Percentiles rank a stretch among this genome's conserved stretches.
Conservation (phyloP, 2,113 vertebrate genomes). For the Hiodon tergisus region DNA sequence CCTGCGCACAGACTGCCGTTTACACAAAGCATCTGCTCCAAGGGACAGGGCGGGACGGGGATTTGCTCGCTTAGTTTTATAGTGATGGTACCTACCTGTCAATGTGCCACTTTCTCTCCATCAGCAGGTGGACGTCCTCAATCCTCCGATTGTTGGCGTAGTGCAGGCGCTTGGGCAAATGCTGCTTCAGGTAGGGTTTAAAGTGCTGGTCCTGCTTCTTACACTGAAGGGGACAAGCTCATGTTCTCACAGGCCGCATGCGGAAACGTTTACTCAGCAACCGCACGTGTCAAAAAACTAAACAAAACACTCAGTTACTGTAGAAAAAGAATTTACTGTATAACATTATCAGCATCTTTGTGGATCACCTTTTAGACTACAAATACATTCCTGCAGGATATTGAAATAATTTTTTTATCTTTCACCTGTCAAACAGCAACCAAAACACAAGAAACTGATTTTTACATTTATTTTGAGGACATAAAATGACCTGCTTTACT, state of each 20-base stretch:
- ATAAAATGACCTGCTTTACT: too few species aligned
- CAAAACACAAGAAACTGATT: not conserved
- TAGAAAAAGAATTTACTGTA: not conserved
- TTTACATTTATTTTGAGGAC: too few species aligned
- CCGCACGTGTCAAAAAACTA: not conserved
- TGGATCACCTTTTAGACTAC: not conserved
- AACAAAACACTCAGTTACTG: not conserved
- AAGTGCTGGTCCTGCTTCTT: slow-evolving; percentile 92
- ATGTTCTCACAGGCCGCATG: slow-evolving; percentile 5
- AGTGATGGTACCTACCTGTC: slow-evolving; percentile 66
- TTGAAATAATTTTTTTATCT: not conserved
- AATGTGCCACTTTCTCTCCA: slow-evolving; percentile 91
- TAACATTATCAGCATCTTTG: not conserved
- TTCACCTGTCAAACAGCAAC: too few species aligned
- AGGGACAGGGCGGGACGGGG: not conserved
- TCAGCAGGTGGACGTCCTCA: slow-evolving; percentile 89
- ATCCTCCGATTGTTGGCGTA: slow-evolving; percentile 93
- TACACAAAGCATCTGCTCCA: too few species aligned
- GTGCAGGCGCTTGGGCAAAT: slow-evolving; percentile 92
- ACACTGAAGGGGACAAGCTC: slow-evolving; percentile 66
- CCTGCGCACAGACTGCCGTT: too few species aligned
- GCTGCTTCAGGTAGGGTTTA: slow-evolving; percentile 88
- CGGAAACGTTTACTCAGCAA: not conserved
- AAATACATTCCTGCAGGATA: not conserved
- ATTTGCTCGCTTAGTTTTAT: too few species aligned